phyloP scores from a whole-genome alignment of 2,797 vertebrate species.

The Eulemur rubriventer region DNA sequence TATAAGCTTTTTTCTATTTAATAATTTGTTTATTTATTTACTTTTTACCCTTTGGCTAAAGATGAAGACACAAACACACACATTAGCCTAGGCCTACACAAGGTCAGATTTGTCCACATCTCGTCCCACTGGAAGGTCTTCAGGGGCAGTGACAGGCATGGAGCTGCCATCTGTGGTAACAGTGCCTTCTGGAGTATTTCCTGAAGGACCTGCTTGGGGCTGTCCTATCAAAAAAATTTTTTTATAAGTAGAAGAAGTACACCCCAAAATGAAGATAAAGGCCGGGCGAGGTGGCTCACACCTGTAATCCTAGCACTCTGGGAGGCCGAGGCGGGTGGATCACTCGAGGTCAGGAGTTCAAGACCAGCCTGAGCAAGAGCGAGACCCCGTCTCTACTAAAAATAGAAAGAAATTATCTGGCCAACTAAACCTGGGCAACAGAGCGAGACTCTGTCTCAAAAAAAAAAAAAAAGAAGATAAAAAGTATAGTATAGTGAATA shows the following conservation, averaged over 20 bases:
- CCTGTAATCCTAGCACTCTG: no score
- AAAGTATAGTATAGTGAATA: neutral
- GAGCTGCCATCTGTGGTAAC: neutral
- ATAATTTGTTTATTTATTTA: no score
- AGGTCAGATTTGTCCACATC: neutral
- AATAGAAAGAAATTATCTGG: no score
- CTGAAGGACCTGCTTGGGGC: neutral
- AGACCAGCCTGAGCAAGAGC: no score
- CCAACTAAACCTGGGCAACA: no score
- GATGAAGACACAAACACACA: neutral
- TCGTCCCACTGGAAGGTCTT: neutral
- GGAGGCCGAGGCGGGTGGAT: no score
- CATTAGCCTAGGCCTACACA: neutral
- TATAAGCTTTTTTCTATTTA: no score
- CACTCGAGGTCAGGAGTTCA: no score
- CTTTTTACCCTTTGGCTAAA: neutral
- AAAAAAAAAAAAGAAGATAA: neutral
- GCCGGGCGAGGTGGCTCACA: no score
- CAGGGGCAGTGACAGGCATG: neutral
- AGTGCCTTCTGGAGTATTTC: neutral
- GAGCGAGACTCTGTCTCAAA: no score
- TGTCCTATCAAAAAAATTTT: neutral
- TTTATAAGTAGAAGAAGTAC: neutral
- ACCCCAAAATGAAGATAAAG: neutral
- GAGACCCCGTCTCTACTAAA: no score